phyloP scores from a whole-genome alignment of 1,140 invertebrate species.

The Plectrocnemia conspersa region DNA sequence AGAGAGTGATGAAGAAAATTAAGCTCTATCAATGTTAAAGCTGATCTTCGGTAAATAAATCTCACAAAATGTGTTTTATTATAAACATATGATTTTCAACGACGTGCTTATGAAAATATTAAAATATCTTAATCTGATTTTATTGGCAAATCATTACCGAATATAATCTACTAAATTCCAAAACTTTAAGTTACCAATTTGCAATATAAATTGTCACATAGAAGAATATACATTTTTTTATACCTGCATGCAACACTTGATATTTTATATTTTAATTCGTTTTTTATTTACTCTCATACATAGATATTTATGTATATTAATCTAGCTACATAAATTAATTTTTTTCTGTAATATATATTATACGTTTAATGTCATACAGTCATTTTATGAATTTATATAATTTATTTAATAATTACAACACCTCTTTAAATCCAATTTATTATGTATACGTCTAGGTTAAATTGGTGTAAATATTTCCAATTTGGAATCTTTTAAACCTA shows the following conservation, averaged over 20 bases:
- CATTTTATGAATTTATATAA: conserved; percentile 52
- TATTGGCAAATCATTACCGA: neutral
- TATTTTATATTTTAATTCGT: neutral
- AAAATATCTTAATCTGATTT: neutral
- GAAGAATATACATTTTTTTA: neutral
- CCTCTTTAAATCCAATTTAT: conserved; percentile 52
- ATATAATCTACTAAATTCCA: conserved; percentile 2
- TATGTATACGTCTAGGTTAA: conserved; percentile 31
- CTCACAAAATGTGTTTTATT: too few relatives aligned
- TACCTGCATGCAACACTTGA: conserved; percentile 1
- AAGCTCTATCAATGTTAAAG: neutral
- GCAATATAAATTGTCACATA: neutral
- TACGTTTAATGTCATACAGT: conserved; percentile 22
- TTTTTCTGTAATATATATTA: conserved; percentile 5
- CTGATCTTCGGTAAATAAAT: too few relatives aligned
- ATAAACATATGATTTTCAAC: neutral
- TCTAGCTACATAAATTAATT: neutral
- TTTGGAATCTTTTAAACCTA: conserved; percentile 7
- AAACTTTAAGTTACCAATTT: neutral
- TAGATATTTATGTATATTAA: conserved; percentile 1
- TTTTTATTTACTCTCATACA: conserved; percentile 8
- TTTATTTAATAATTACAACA: conserved; percentile 57
- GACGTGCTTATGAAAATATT: neutral
- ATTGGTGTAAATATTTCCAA: conserved; percentile 34
- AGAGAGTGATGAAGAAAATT: neutral